Evolutionary conservation across 1,140 invertebrate genomes (phyloP), one percentile per base, ranked within the genome.

Genomic region (Aphaenogaster rudis): DNA sequence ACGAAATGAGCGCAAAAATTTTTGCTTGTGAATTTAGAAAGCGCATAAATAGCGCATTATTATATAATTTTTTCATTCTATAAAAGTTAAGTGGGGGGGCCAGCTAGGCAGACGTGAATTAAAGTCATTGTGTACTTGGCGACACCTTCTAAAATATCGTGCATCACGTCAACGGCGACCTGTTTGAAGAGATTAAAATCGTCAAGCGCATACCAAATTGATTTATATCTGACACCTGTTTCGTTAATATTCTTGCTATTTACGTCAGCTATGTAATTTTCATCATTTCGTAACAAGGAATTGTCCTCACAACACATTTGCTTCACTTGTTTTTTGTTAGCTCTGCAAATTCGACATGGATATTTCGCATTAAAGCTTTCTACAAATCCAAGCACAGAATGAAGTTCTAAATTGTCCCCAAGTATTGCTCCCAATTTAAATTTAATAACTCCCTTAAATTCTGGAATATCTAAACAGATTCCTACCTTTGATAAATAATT

Each of bases 91-190:
- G n/a, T n/a, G n/a, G n/a, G n/a, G n/a, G n/a, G n/a, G n/a, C n/a
- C n/a, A n/a, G n/a, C n/a, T n/a, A n/a, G n/a, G n/a, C n/a, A n/a
- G n/a, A n/a, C n/a, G n/a, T n/a, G 21, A 42, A 45, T 54, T 21
- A 52, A 72, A 52, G 2, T 7, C 28, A 72, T 72, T 52, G 8
- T 36, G 17, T 72, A 72, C 0, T 5, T 52, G 0, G 15, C 69
- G 1, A 72, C 28, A 72, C 69, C 69, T 42, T 72, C 69, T 54
- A 72, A 72, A 72, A 72, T 72, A 11, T 72, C 69, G 15, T 72
- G 48, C 48, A 72, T 72, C 2, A 54, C 15, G 13, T 72, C 48
- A 72, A 54, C 69, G 11, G 28, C 48, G 0, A 72, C 48, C 0
- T 72, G 69, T n/a, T 36, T 54, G 36, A 72, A 72, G 1, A 72